Percentiles rank a stretch among this genome's conserved stretches.
These are phyloP conservation scores for Thinocorus orbignyianus DNA, from an alignment of 2,113 vertebrate genomes.

Conservation along the genomic window DNA sequence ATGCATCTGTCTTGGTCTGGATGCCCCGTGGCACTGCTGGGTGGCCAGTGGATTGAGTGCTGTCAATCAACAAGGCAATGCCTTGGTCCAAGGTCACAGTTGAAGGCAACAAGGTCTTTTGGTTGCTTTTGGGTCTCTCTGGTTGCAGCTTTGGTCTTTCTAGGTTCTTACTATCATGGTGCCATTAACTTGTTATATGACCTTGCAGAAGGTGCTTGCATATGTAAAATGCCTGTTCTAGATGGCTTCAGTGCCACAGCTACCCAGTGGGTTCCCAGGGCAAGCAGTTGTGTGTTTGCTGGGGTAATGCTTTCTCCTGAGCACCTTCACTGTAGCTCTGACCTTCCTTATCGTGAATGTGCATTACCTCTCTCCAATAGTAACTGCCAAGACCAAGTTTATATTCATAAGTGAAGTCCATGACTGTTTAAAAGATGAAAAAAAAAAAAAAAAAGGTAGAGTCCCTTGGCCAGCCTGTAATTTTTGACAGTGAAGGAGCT, in stretches of 20 bases:
- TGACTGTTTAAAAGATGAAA: not conserved
- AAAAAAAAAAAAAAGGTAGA: not conserved
- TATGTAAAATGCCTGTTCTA: not conserved
- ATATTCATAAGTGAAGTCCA: not conserved
- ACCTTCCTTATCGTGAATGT: rapidly evolving
- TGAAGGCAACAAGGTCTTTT: not conserved
- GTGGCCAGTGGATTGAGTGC: not conserved
- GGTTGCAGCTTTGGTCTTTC: not conserved
- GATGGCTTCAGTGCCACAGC: too few relatives aligned
- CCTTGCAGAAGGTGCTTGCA: not conserved
- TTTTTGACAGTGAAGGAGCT: constrained; percentile 11
- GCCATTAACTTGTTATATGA: not conserved
- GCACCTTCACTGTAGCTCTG: not conserved
- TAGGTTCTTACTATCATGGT: not conserved
- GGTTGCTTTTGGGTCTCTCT: not conserved
- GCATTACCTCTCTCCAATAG: not conserved
- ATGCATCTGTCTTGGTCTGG: not conserved
- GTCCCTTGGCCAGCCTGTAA: not conserved
- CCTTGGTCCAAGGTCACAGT: not conserved
- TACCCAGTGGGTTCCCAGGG: not conserved
- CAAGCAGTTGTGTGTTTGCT: not conserved
- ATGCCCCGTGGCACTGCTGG: not conserved
- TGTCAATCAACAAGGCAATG: not conserved
- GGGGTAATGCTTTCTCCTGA: not conserved
- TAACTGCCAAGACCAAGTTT: not conserved